Evolutionary conservation across 1,140 invertebrate genomes (phyloP).

Genomic region (Drosophila rufa): DNA sequence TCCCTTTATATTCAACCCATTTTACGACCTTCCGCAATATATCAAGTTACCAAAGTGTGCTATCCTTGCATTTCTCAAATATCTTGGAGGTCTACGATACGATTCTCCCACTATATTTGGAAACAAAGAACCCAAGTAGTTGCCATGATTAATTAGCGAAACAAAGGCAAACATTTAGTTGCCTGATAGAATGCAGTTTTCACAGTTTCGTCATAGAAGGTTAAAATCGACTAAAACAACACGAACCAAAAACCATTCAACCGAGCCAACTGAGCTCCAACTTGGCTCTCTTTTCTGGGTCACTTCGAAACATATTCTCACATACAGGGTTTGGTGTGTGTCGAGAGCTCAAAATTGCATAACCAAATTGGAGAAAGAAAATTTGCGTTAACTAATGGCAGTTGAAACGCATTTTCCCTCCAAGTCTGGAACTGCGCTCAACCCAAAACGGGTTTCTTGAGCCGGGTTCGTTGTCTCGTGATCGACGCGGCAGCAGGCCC

Average conservation of each 20-base stretch:
- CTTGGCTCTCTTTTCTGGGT: constrained; percentile 48
- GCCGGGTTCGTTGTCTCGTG: constrained; percentile 58
- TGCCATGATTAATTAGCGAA: constrained; percentile 30
- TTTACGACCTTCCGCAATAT: constrained; percentile 1
- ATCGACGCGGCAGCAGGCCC: constrained; percentile 20
- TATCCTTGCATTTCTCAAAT: constrained; percentile 5
- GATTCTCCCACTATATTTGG: constrained; percentile 13
- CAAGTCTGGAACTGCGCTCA: background rate
- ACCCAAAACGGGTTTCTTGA: constrained; percentile 40
- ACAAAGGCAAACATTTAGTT: constrained; percentile 60
- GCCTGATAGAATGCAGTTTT: constrained; percentile 70
- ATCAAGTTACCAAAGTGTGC: background rate
- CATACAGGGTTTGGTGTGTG: constrained; percentile 33
- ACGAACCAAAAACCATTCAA: constrained; percentile 51
- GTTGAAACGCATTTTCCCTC: constrained; percentile 23
- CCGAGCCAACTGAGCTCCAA: background rate
- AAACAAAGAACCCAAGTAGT: constrained; percentile 36
- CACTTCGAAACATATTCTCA: constrained; percentile 68
- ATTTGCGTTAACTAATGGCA: constrained; percentile 24
- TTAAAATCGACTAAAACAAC: constrained; percentile 56
- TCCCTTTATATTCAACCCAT: no score
- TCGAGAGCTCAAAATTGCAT: constrained; percentile 51
- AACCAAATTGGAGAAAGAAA: constrained; percentile 53
- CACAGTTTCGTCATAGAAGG: constrained; percentile 59
- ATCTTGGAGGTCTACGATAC: background rate